A percentile compares a stretch with the other conserved stretches of the same genome.
These are phyloP conservation scores for Caenorhabditis remanei DNA, from an alignment of 1,140 invertebrate species.

Conservation along the genomic window DNA sequence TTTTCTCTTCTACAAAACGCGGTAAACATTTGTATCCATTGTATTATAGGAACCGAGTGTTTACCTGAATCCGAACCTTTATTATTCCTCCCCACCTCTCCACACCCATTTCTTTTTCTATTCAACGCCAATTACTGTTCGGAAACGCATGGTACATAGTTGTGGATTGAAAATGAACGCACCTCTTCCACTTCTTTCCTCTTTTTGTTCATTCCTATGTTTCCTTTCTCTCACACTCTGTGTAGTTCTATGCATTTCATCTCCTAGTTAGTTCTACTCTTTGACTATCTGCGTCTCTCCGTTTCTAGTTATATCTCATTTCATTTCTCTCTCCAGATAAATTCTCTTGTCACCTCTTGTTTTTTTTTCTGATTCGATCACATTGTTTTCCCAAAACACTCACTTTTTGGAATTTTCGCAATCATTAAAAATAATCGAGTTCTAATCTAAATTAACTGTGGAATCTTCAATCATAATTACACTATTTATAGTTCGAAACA, in stretches of 20 bases:
- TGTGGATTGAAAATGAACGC: neutral
- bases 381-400: neutral
- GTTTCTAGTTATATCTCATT: neutral
- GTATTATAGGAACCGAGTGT: neutral
- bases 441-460: neutral
- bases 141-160: neutral
- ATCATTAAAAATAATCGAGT: neutral
- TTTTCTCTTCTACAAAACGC: neutral
- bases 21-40: neutral
- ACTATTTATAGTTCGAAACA: no score
- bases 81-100: neutral
- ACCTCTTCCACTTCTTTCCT: neutral
- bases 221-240: slow-evolving; percentile 3
- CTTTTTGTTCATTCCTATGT: neutral
- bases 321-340: neutral
- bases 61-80: slow-evolving; percentile 33
- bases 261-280: neutral
- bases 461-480: neutral
- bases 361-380: neutral
- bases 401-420: neutral
- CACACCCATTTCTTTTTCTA: slow-evolving; percentile 2
- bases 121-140: neutral
- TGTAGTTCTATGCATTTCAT: neutral
- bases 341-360: slow-evolving; percentile 7
- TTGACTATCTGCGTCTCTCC: neutral